These are phyloP conservation scores for Callaeas wilsoni DNA, from an alignment of 2,113 vertebrate species.

Conservation along the genomic window DNA sequence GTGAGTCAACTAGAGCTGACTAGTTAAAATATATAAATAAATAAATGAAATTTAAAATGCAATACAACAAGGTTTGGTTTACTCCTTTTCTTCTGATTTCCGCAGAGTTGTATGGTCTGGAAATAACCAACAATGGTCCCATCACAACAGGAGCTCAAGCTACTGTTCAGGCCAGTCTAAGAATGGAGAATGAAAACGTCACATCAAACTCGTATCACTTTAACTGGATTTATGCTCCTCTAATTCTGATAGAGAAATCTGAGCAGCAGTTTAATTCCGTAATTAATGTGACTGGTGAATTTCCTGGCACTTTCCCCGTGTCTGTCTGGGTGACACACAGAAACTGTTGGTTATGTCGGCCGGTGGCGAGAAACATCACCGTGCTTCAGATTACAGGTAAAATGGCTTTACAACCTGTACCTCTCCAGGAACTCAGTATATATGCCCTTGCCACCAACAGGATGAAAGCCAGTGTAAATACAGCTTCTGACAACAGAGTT, in stretches of 20 bases:
- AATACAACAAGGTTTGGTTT: background rate
- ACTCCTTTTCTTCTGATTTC: background rate
- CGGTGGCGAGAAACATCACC: conserved; percentile 27
- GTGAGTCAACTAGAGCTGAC: background rate
- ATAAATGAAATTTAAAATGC: background rate
- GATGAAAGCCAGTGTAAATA: background rate
- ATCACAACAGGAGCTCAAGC: conserved; percentile 66
- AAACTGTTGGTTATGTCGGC: conserved; percentile 65
- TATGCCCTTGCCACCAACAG: background rate
- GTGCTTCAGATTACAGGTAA: conserved; percentile 70
- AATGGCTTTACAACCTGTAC: background rate
- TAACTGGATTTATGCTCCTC: conserved; percentile 71
- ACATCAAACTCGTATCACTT: conserved; percentile 43
- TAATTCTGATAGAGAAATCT: conserved; percentile 55
- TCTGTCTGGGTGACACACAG: conserved; percentile 69
- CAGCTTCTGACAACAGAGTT: background rate
- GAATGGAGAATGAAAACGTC: background rate
- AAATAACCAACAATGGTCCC: conserved; percentile 64
- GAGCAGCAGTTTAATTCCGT: conserved; percentile 1
- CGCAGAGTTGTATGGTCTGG: conserved; percentile 33
- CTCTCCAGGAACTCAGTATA: background rate
- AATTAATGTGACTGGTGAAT: conserved; percentile 21
- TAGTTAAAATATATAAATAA: background rate
- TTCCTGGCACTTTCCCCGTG: conserved; percentile 59
- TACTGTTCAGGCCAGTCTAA: conserved; percentile 53